Percentiles rank a stretch among this genome's conserved stretches.
phyloP scores from a whole-genome alignment of 1,140 invertebrate genomes.

The Rhizoglyphus robini region DNA sequence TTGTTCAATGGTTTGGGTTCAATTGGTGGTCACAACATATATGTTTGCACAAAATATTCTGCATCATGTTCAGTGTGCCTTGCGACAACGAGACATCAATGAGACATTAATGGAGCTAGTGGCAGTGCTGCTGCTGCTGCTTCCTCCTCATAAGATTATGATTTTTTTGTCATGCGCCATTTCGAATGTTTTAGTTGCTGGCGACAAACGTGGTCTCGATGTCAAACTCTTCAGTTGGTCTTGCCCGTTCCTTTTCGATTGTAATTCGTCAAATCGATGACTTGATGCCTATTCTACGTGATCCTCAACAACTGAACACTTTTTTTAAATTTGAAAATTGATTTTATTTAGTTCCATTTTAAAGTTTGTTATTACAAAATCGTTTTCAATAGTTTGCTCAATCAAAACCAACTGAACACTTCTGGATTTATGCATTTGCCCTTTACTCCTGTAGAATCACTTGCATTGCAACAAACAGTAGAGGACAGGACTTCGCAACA shows the following conservation, averaged over 20 bases:
- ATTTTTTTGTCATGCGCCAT: slow-evolving; percentile 60
- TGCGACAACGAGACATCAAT: slow-evolving; percentile 51
- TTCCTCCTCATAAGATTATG: slow-evolving; percentile 32
- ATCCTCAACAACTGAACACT: too few relatives aligned
- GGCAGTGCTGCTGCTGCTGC: neutral
- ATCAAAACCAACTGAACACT: neutral
- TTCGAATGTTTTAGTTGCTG: slow-evolving; percentile 46
- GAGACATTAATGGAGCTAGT: too few relatives aligned
- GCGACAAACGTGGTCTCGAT: slow-evolving; percentile 62
- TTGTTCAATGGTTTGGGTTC: neutral
- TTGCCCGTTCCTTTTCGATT: slow-evolving; percentile 84
- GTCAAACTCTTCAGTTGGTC: slow-evolving; percentile 78
- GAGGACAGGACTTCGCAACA: slow-evolving; percentile 73
- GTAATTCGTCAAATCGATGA: slow-evolving; percentile 83
- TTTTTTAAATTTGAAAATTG: too few relatives aligned
- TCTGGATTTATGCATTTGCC: slow-evolving; percentile 32
- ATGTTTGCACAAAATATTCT: slow-evolving; percentile 65
- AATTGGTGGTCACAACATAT: neutral
- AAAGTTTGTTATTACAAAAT: too few relatives aligned
- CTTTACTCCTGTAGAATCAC: slow-evolving; percentile 14
- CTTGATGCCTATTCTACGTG: slow-evolving; percentile 61
- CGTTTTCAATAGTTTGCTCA: too few relatives aligned
- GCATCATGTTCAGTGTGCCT: slow-evolving; percentile 94
- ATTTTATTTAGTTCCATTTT: too few relatives aligned
- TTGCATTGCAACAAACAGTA: slow-evolving; percentile 43